Base-by-base conservation (phyloP, 1,140 invertebrate genomes). In the Adoxophyes honmai region DNA sequence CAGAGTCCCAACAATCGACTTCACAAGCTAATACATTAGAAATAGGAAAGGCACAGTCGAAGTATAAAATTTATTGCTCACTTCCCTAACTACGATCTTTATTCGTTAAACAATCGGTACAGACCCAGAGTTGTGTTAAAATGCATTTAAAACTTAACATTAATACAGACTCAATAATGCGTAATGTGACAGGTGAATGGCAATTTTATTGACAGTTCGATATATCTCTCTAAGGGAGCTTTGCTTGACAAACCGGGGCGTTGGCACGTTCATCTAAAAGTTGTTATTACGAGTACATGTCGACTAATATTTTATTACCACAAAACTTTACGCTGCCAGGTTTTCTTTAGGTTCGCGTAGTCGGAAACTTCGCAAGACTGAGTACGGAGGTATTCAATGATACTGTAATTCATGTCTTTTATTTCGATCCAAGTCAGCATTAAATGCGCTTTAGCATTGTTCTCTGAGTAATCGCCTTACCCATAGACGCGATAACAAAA, bases 1-100 rank as follows among this genome's bases (percentile, higher is more conserved):
- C 64, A 67, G 70, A 78, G 66, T 70, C 73, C 73, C 59, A 66
- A 79, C 70, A 71, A 75, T 74, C 61, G 68, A 74, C 62, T 71
- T 73, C 73, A 77, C 78, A 77, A 78, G 75, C 82, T 83, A 83
- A 78, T 77, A 83, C 73, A 72, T 87, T 84, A 87, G 84, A 86
- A 83, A 88, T 86, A 88, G 85, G 80, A 85, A 88, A 88, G 85
- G 85, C 85, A 88, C 85, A 88, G 85, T 88, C 64, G 82, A 88
- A 86, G 82, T 88, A 86, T 88, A 82, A 85, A 85, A 86, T 85
- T 88, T 88, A 88, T 88, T 88, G 85, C 85, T 88, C 82, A 82
- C 77, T 73, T 81, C 75, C 75, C 81, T 88, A 86, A 88, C 75
- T 86, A 86, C 72, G 73, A 70, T 71, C 57, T 48, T 48, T 11